Evolutionary conservation across 2,888 invertebrate genomes (phyloP).

Genomic region (Drosophila prolongata): DNA sequence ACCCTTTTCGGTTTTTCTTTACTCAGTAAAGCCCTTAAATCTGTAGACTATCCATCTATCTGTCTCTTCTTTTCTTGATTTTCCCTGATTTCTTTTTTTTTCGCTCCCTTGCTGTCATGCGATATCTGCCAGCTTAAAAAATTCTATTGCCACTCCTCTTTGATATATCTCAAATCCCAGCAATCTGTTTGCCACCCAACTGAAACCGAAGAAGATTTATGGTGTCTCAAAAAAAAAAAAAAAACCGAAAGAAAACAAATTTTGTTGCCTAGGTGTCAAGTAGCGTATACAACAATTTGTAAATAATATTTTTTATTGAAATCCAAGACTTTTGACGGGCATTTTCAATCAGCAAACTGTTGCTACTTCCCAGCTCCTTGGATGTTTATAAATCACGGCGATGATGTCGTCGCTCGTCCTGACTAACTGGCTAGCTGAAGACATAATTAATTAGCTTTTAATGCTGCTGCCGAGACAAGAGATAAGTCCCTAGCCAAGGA

Average conservation of each 20-base stretch:
- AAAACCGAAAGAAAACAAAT: conserved; percentile 28
- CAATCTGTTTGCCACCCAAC: conserved; percentile 74
- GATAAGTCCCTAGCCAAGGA: conserved; percentile 23
- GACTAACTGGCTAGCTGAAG: conserved; percentile 61
- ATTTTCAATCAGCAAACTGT: conserved; percentile 66
- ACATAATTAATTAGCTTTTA: conserved; percentile 79
- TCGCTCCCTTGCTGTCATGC: conserved; percentile 9
- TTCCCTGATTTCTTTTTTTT: conserved; percentile 14
- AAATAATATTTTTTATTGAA: conserved; percentile 78
- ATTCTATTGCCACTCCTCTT: conserved; percentile 43
- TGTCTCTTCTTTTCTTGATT: conserved; percentile 27
- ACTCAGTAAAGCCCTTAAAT: conserved; percentile 29
- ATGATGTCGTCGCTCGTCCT: conserved; percentile 39
- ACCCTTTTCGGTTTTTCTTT: conserved; percentile 3
- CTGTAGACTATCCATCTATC: conserved; percentile 34
- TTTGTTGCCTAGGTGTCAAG: conserved; percentile 69
- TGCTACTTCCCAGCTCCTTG: conserved; percentile 45
- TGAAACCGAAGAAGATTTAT: conserved; percentile 79
- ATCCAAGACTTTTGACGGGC: conserved; percentile 62
- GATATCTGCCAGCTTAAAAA: conserved; percentile 27
- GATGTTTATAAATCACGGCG: conserved; percentile 65
- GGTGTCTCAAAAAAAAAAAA: conserved; percentile 42
- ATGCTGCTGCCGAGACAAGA: conserved; percentile 55
- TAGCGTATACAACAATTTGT: conserved; percentile 49
- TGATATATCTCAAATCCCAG: conserved; percentile 71